phyloP scores from a whole-genome alignment of 2,888 invertebrate species.

The Drosophila multiciliata region DNA sequence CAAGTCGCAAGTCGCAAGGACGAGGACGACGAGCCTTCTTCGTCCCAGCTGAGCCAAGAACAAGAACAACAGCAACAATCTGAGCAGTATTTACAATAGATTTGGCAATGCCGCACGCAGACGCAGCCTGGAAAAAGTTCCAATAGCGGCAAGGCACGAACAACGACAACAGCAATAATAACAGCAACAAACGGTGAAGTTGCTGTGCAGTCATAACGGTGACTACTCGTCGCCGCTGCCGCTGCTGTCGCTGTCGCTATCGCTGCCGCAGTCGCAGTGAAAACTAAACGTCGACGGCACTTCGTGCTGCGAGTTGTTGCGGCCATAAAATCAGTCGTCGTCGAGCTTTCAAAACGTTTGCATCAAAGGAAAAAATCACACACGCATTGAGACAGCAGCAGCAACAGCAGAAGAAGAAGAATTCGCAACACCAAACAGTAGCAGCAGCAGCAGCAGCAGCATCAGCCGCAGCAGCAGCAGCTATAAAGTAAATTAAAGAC shows the following conservation, averaged over 20 bases:
- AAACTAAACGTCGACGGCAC: slow-evolving; percentile 43
- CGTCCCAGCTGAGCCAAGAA: slow-evolving; percentile 54
- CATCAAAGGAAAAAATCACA: slow-evolving; percentile 72
- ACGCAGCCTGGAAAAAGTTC: slow-evolving; percentile 73
- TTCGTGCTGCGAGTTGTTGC: slow-evolving; percentile 73
- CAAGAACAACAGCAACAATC: slow-evolving; percentile 2
- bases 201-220: slow-evolving; percentile 59
- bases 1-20: slow-evolving; percentile 39
- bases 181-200: slow-evolving; percentile 50
- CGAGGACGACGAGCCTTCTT: slow-evolving; percentile 56
- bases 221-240: slow-evolving; percentile 53
- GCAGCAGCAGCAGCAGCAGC: slow-evolving; percentile 51
- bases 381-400: slow-evolving; percentile 38
- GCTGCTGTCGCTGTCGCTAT: slow-evolving; percentile 21
- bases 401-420: slow-evolving; percentile 46
- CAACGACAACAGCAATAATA: slow-evolving; percentile 31
- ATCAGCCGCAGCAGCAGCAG: slow-evolving; percentile 47
- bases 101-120: slow-evolving; percentile 51
- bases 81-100: slow-evolving; percentile 45
- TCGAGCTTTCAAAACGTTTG: slow-evolving; percentile 84
- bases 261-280: slow-evolving; percentile 25
- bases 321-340: slow-evolving; percentile 82
- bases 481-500: slow-evolving; percentile 39
- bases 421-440: slow-evolving; percentile 45
- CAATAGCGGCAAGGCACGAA: slow-evolving; percentile 50